Evolutionary conservation across 2,888 invertebrate species (phyloP), one percentile per base, ranked within the genome.

Genomic region (Rhabditoides inermis): DNA sequence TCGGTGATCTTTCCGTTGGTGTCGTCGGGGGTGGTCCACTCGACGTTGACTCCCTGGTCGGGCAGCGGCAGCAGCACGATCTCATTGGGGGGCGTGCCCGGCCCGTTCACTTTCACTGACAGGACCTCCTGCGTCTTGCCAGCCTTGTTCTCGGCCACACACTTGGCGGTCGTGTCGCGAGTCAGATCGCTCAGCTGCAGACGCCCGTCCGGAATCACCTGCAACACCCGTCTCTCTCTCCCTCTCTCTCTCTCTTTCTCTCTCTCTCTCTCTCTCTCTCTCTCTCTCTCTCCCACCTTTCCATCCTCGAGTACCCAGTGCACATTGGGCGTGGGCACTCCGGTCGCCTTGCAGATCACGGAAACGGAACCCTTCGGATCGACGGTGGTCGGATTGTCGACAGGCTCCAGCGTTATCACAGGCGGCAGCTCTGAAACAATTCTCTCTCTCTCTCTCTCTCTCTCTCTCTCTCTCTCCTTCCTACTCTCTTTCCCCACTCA

Each of bases 21-120:
- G 30, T 69, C 70, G 53, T 75, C 74, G 6, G 74, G 74, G 26
- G 70, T 61, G 4, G 72, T 72, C 74, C 74, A 74, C 57, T 74
- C 74, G 12, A 74, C 69, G 49, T 69, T 70, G 28, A 73, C 58
- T 42, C 63, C 69, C 51, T 73, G 69, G 37, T 67, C 60, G 18
- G 68, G 67, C 59, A 71, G 58, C 7, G 74, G 70, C 22, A 69
- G 40, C 6, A 68, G 60, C 15, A 69, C 71, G 50, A 76, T 68
- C 40, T 72, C 72, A 53, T 71, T 72, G 6, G 75, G 75, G 12
- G 75, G 64, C 6, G 70, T 68, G 23, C 75, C 75, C 2, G 75
- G 75, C 7, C 74, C 64, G 22, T 48, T 59, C 5, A 72, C 65
- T 28, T 52, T 58, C 36, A 73, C 56, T 10, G 63, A 56, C 20